Conservation (phyloP, 2,888 invertebrate genomes). For the Phania funesta region DNA sequence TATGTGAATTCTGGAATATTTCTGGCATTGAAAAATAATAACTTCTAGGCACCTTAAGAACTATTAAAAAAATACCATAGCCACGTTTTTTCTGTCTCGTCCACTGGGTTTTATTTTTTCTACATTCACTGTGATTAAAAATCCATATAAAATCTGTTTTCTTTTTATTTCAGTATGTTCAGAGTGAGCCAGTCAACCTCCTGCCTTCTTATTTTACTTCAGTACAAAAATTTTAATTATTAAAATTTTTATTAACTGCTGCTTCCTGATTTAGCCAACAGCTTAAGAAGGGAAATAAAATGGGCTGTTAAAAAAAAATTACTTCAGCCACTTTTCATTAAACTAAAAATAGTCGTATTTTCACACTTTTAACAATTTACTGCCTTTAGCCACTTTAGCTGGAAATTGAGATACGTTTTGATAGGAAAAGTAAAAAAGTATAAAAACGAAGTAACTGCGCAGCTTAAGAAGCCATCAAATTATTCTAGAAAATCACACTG, state of each 20-base stretch:
- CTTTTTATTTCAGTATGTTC: too few species aligned
- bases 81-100: too few species aligned
- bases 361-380: not conserved
- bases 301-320: not conserved
- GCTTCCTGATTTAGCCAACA: not conserved
- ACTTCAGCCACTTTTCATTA: not conserved
- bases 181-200: not conserved
- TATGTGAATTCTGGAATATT: too few species aligned
- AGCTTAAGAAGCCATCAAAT: conserved; percentile 32
- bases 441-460: conserved; percentile 3
- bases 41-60: too few species aligned
- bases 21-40: too few species aligned
- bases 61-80: too few species aligned
- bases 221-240: conserved; percentile 26
- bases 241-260: conserved; percentile 14
- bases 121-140: too few species aligned
- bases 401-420: conserved; percentile 18
- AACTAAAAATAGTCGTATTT: not conserved
- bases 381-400: conserved; percentile 10
- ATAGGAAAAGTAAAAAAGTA: not conserved
- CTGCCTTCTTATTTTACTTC: not conserved
- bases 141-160: too few species aligned
- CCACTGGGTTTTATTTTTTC: too few species aligned
- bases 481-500: conserved; percentile 53
- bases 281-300: not conserved